Evolutionary conservation across 1,140 invertebrate species (phyloP).

Genomic region (Spodoptera litura): DNA sequence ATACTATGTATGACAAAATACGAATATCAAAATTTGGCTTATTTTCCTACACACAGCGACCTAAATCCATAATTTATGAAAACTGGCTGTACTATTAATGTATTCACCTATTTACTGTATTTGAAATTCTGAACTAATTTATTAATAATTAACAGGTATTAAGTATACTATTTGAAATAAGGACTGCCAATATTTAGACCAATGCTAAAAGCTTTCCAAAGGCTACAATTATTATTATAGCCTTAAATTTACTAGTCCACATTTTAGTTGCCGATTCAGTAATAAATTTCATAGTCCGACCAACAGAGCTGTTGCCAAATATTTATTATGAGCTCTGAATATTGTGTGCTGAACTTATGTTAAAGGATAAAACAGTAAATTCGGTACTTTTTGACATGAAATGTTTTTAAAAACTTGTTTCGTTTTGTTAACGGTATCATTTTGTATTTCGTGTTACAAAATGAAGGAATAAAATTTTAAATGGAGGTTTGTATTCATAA

Average conservation of each 20-base stretch:
- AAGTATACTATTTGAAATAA: too few species aligned
- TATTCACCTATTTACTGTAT: too few species aligned
- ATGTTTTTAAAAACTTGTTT: neutral
- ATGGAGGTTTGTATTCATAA: too few species aligned
- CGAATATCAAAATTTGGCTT: too few species aligned
- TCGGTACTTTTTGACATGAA: neutral
- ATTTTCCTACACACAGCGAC: too few species aligned
- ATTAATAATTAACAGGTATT: too few species aligned
- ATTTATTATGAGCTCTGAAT: slow-evolving; percentile 21
- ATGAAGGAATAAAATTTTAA: neutral
- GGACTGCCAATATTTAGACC: too few species aligned
- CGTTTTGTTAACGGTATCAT: neutral
- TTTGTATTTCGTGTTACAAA: neutral
- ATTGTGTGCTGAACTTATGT: slow-evolving; percentile 21
- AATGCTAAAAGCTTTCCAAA: too few species aligned
- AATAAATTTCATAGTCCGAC: slow-evolving; percentile 1
- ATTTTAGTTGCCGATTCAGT: slow-evolving; percentile 5
- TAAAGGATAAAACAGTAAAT: neutral
- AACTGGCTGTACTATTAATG: too few species aligned
- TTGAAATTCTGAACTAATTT: too few species aligned
- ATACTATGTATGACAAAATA: too few species aligned
- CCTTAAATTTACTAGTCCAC: slow-evolving; percentile 2
- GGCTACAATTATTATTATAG: neutral
- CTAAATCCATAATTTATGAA: too few species aligned
- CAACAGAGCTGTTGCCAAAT: slow-evolving; percentile 2